Evolutionary conservation across 2,113 vertebrate species (phyloP).

Genomic region (Alethe castanea): DNA sequence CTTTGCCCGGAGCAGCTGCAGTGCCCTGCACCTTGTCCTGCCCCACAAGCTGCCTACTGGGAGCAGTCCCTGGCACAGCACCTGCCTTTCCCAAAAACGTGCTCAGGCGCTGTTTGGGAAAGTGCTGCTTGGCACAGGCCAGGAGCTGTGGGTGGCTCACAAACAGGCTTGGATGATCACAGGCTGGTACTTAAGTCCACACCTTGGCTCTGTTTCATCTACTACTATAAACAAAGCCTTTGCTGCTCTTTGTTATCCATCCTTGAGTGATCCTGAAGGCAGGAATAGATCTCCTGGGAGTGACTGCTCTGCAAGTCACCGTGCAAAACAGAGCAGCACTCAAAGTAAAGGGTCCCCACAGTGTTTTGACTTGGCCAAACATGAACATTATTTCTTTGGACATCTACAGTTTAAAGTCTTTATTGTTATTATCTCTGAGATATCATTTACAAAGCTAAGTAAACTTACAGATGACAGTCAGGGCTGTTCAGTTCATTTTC

Average conservation of each 20-base stretch:
- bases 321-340: not conserved
- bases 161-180: slow-evolving; percentile 24
- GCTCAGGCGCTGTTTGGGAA: not conserved
- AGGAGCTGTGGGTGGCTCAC: not conserved
- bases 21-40: not conserved
- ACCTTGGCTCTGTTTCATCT: slow-evolving; percentile 22
- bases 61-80: not conserved
- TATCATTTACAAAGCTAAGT: not conserved
- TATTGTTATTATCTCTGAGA: not conserved
- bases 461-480: not conserved
- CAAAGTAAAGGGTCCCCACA: fast-evolving
- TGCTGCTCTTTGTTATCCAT: not conserved
- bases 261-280: not conserved
- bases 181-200: not conserved
- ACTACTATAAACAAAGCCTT: not conserved
- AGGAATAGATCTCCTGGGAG: not conserved
- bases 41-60: not conserved
- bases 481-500: not conserved
- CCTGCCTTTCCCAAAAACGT: not conserved
- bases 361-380: not conserved
- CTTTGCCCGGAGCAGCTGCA: not conserved
- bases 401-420: not conserved
- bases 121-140: not conserved
- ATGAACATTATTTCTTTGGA: not conserved
- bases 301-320: not conserved